phyloP scores from a whole-genome alignment of 2,797 vertebrate genomes.

The Kryptopterus vitreolus region DNA sequence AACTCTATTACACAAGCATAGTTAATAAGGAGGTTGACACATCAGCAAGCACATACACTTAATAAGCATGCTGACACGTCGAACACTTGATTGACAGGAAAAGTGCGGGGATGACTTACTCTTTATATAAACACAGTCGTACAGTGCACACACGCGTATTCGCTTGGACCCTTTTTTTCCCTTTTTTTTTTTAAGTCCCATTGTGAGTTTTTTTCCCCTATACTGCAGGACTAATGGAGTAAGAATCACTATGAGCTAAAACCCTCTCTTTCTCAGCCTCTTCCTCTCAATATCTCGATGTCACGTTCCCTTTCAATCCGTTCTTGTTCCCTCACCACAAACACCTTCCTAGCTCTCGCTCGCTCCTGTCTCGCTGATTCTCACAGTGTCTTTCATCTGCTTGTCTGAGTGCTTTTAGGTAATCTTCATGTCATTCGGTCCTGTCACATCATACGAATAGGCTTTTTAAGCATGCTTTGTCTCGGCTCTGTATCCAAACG shows the following conservation, averaged over 20 bases:
- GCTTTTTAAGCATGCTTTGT: conserved; percentile 29
- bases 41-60: conserved; percentile 24
- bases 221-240: conserved; percentile 16
- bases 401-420: conserved; percentile 30
- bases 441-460: conserved; percentile 39
- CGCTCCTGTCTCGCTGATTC: conserved; percentile 9
- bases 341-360: conserved; percentile 9
- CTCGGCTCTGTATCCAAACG: conserved; percentile 5
- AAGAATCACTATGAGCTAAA: conserved; percentile 21
- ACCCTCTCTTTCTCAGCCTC: conserved; percentile 18
- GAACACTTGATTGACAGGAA: conserved; percentile 29
- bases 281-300: neutral
- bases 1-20: conserved; percentile 45
- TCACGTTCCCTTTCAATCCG: neutral
- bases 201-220: neutral
- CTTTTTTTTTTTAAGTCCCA: conserved; percentile 5
- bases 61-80: conserved; percentile 34
- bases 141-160: neutral
- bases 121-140: conserved; percentile 22
- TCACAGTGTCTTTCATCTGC: conserved; percentile 36
- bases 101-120: conserved; percentile 24
- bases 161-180: neutral
- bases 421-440: conserved; percentile 30
- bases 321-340: conserved; percentile 12
- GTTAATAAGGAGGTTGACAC: conserved; percentile 44